Base-by-base conservation (phyloP, 2,888 invertebrate species). In the Stegophylla sp. region DNA sequence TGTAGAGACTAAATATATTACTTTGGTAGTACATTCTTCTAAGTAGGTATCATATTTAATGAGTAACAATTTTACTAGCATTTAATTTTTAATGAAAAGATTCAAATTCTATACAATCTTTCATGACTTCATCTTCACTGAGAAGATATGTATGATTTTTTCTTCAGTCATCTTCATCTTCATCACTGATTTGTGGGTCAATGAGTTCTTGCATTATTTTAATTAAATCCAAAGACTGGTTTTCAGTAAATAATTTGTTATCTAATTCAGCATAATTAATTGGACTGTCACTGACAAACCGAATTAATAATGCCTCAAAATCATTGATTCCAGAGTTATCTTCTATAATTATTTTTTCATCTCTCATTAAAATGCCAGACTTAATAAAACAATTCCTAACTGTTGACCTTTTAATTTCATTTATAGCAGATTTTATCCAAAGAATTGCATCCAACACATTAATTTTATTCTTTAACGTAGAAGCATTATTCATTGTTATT, bases 371-470 rank as follows among this genome's bases (percentile, higher is more conserved):
- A 13, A 71, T 41, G 3, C 71, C 71, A 56, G 53, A 71, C 34
- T 71, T 71, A 34, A 71, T 41, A 12, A 71, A 71, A 71, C 71
- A 10, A 56, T 71, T 53, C 34, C 15, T 53, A 17, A 71, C 20
- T 20, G 71, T 71, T 23, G 41, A 53, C 41, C 15, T 71, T 53
- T 53, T 48, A 10, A 71, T 17, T 23, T 34, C 26, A 23, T 53
- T 41, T 15, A 53, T 41, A 53, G 71, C 53, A 23, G 0, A 41
- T 56, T 81, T 51, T 51, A 73, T 63, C 72, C 74, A 81, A 34
- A 63, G n/a, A 51, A 81, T 61, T 23, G 74, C 81, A 43, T 72
- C 48, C n/a, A 63, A n/a, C 1, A 77, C 51, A 59, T 63, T 74
- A 12, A 76, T 64, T 66, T 17, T 76, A 20, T 51, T 76, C 2